A percentile compares a stretch with the other conserved stretches of the same genome.
Conservation (phyloP, 2,113 vertebrate species). For the Phalacrocorax pelagicus region DNA sequence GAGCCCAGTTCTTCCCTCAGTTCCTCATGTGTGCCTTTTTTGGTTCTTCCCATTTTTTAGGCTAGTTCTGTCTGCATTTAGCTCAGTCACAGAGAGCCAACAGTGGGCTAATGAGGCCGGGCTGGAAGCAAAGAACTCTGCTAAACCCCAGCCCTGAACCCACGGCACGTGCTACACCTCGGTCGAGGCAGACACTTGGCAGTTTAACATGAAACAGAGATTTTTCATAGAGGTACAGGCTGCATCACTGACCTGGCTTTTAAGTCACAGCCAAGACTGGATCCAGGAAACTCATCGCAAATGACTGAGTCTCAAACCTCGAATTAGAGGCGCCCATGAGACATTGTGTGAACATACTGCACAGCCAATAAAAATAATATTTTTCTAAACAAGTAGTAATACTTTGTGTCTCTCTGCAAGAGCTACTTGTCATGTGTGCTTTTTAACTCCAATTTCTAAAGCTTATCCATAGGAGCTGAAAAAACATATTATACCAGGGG, state of each 20-base stretch:
- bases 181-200: rapidly evolving
- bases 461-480: neutral
- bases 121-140: neutral
- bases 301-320: neutral
- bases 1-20: neutral
- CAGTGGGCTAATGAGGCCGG: rapidly evolving
- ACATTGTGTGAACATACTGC: neutral
- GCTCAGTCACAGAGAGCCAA: neutral
- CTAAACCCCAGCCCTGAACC: neutral
- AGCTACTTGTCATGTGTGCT: neutral
- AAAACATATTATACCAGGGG: neutral
- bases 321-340: neutral
- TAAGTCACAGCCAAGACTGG: neutral
- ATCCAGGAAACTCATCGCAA: neutral
- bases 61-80: neutral
- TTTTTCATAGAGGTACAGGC: neutral
- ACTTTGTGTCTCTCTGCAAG: neutral
- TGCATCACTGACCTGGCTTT: neutral
- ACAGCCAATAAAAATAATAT: neutral
- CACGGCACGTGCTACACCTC: rapidly evolving
- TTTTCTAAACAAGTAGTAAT: neutral
- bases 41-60: neutral
- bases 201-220: rapidly evolving
- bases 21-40: neutral
- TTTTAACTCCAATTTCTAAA: neutral